phyloP scores from a whole-genome alignment of 2,888 invertebrate genomes.

The Cheilosia urbana region DNA sequence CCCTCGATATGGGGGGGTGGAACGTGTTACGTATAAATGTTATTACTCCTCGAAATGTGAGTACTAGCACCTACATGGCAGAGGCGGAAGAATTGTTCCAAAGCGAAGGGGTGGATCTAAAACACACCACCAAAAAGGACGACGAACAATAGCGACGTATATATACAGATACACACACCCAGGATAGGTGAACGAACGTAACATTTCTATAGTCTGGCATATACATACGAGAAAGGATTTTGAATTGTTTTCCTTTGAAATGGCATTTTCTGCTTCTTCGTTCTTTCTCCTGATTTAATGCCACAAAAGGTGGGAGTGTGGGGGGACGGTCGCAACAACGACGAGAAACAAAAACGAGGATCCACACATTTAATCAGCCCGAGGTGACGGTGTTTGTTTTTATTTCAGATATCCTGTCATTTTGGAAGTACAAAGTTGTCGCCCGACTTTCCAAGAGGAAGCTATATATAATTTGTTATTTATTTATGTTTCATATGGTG shows the following conservation, averaged over 20 bases:
- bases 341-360: neutral
- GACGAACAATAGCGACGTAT: too few relatives aligned
- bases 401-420: slow-evolving; percentile 37
- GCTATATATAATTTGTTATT: slow-evolving; percentile 1
- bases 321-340: neutral
- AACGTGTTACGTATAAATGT: slow-evolving; percentile 34
- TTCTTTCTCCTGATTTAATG: slow-evolving; percentile 1
- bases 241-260: slow-evolving; percentile 38
- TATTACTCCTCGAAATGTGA: slow-evolving; percentile 15
- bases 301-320: too few relatives aligned
- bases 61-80: too few relatives aligned
- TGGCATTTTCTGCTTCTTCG: slow-evolving; percentile 7
- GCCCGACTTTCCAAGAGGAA: neutral
- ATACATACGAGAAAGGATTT: slow-evolving; percentile 22
- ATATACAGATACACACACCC: too few relatives aligned
- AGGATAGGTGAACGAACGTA: slow-evolving; percentile 32
- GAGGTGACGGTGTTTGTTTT: slow-evolving; percentile 42
- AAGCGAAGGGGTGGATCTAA: too few relatives aligned
- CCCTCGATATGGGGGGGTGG: slow-evolving; percentile 1
- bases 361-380: slow-evolving; percentile 46
- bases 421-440: slow-evolving; percentile 37
- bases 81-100: too few relatives aligned
- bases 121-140: too few relatives aligned
- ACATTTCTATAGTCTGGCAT: neutral
- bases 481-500: neutral